These are phyloP conservation scores for Myotis brandtii DNA, from an alignment of 2,113 vertebrate genomes.

Conservation along the genomic window DNA sequence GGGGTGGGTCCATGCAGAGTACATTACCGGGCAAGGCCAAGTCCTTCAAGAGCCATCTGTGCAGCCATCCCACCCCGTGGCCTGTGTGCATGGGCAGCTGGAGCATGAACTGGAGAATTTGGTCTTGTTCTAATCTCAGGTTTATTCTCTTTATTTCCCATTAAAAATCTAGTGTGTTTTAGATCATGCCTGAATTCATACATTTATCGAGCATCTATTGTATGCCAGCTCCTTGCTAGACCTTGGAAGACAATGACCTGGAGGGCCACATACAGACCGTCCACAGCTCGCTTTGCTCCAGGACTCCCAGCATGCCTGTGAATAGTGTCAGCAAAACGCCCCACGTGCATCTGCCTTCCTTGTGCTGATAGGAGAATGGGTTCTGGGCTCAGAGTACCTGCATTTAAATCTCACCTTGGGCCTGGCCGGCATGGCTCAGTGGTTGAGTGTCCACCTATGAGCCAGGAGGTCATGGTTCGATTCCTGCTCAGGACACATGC, in stretches of 20 bases:
- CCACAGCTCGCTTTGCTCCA: neutral
- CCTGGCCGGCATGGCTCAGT: too few relatives aligned
- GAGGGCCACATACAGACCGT: too few relatives aligned
- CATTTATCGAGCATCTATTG: neutral
- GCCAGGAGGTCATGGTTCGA: too few relatives aligned
- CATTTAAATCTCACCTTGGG: neutral
- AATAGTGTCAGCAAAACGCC: neutral
- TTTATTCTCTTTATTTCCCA: neutral
- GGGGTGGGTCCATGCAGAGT: neutral
- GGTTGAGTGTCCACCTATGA: too few relatives aligned
- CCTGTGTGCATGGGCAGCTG: neutral
- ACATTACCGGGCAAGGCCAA: neutral
- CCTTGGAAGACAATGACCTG: neutral
- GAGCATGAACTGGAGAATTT: neutral
- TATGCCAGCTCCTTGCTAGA: neutral
- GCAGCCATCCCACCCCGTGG: neutral
- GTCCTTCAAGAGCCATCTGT: neutral
- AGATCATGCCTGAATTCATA: neutral
- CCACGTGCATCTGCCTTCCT: neutral
- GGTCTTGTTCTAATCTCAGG: conserved; percentile 1
- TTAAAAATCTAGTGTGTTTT: neutral
- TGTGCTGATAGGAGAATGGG: too few relatives aligned
- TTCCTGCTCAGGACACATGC: too few relatives aligned
- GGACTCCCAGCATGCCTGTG: neutral
- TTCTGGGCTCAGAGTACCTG: neutral